Evolutionary conservation across 23 tunicate species (phyloP).

Genomic region (Phallusia fumigata): DNA sequence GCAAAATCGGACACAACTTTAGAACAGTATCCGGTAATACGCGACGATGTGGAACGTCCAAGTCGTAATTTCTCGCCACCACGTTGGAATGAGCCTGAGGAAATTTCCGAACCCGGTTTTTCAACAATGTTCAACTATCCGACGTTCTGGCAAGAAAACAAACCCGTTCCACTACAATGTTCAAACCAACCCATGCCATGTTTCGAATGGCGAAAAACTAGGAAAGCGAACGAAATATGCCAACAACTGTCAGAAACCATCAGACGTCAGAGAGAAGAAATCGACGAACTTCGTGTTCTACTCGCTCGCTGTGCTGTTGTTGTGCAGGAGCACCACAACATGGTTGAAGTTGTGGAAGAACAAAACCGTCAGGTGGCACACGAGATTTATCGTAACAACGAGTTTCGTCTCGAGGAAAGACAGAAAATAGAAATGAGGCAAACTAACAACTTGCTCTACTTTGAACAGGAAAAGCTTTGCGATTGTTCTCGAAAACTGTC

Average conservation of each 20-base stretch:
- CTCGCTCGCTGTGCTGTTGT: neutral
- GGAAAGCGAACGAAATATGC: neutral
- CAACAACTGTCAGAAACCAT: neutral
- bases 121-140: conserved; percentile 8
- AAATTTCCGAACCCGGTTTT: neutral
- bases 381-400: neutral
- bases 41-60: neutral
- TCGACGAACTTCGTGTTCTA: conserved; percentile 6
- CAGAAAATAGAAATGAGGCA: neutral
- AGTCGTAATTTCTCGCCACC: neutral
- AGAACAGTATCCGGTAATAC: neutral
- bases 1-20: neutral
- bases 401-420: neutral
- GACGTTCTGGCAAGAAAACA: neutral
- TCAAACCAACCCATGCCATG: neutral
- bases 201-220: neutral
- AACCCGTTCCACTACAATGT: neutral
- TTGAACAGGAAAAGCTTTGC: neutral
- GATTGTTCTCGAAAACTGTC: neutral
- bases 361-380: neutral
- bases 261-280: neutral
- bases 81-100: neutral
- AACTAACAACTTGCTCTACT: neutral
- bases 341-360: neutral
- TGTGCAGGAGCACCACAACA: neutral